phyloP scores from a whole-genome alignment of 2,888 invertebrate genomes.

The Prosapia bicincta region DNA sequence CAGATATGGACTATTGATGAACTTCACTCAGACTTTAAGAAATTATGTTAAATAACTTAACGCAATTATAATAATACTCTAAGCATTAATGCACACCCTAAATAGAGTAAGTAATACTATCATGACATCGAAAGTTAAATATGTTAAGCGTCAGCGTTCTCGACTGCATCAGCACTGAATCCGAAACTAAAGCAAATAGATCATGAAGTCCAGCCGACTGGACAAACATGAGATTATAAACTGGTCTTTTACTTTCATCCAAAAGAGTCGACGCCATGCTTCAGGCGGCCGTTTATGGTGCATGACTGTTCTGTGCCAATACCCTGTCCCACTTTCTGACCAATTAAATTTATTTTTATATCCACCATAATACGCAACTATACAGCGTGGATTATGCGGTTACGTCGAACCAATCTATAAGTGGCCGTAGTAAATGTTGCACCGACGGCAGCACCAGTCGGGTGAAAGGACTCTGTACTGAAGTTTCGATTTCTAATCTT shows the following conservation, averaged over 20 bases:
- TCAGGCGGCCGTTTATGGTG: background rate
- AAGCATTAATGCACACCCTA: too few relatives aligned
- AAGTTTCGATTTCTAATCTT: too few relatives aligned
- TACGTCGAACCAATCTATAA: background rate
- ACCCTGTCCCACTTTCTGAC: background rate
- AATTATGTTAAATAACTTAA: too few relatives aligned
- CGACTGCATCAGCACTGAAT: too few relatives aligned
- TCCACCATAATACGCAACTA: background rate
- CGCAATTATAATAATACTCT: too few relatives aligned
- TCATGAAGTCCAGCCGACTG: background rate
- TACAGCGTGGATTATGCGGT: background rate
- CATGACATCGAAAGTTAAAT: too few relatives aligned
- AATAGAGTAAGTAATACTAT: too few relatives aligned
- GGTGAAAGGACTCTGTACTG: background rate
- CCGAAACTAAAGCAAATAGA: background rate
- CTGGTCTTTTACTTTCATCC: background rate
- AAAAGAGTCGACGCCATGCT: background rate
- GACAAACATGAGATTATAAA: background rate
- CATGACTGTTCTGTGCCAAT: background rate
- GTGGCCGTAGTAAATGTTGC: background rate
- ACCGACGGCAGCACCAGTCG: background rate
- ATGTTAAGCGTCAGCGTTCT: too few relatives aligned
- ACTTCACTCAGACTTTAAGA: too few relatives aligned
- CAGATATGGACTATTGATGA: too few relatives aligned
- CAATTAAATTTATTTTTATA: background rate